These are phyloP conservation scores for Liparis tanakae DNA, from an alignment of 2,797 vertebrate species.

Conservation along the genomic window DNA sequence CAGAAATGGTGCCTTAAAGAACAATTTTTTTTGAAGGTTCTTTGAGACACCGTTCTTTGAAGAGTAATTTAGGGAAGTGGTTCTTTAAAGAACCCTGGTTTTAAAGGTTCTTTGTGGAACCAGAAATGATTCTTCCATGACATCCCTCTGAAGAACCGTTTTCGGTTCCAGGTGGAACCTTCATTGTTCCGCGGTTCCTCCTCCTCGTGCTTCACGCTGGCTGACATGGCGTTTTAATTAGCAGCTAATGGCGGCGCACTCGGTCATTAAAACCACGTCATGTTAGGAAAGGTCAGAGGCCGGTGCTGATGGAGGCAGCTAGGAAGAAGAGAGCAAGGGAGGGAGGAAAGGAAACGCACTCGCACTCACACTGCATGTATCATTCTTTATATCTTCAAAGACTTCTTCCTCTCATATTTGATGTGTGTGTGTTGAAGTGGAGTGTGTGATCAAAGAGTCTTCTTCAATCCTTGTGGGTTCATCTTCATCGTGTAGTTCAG, in stretches of 20 bases:
- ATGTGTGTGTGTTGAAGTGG: neutral
- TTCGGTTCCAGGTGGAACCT: too few relatives aligned
- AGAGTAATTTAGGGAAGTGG: too few relatives aligned
- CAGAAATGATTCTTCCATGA: too few relatives aligned
- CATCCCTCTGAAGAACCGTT: too few relatives aligned
- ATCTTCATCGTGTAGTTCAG: conserved; percentile 3
- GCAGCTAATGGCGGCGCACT: conserved; percentile 34
- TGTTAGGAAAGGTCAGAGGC: conserved; percentile 60
- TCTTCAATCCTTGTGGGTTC: neutral
- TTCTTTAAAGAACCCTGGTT: too few relatives aligned
- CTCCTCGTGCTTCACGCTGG: neutral
- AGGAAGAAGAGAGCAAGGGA: conserved; percentile 22
- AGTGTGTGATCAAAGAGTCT: conserved; percentile 12
- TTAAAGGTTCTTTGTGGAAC: too few relatives aligned
- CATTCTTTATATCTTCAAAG: conserved; percentile 6
- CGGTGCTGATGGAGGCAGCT: conserved; percentile 3
- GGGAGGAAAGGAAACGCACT: neutral
- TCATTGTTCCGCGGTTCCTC: too few relatives aligned
- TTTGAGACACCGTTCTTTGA: too few relatives aligned
- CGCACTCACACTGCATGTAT: neutral
- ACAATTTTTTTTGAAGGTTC: too few relatives aligned
- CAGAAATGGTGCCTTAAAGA: too few relatives aligned
- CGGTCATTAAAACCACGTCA: conserved; percentile 63
- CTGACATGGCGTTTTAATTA: conserved; percentile 68
- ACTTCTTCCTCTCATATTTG: neutral